Evolutionary conservation across 2,888 invertebrate genomes (phyloP), one percentile per base, ranked within the genome.

Genomic region (Synanthedon andrenaeformis): DNA sequence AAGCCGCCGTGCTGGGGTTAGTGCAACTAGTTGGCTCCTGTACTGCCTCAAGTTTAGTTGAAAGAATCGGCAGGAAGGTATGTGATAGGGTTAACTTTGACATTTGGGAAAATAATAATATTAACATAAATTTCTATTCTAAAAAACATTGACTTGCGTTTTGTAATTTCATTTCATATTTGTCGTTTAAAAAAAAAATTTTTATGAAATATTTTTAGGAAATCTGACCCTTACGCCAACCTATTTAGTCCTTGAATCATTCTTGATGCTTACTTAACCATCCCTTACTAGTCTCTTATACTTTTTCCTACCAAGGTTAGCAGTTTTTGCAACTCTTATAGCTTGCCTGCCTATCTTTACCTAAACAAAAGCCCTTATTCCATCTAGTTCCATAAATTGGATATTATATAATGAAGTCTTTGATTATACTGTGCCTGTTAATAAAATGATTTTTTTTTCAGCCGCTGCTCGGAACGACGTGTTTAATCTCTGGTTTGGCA

Each of bases 31-130:
- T 85, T 0, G 86, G 87, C 0, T 83, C 84, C 0, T 81, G 73
- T 41, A 84, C 85, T 1, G 87, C 87, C 0, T 84, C 83, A 0
- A 72, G 65, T 1, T 59, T 86, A 1, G 86, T 87, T 0, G 87
- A 87, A 57, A 70, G 75, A 61, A 76, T 81, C 55, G 87, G 87
- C 0, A 72, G 87, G 51, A 87, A 86, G 79, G 86, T 86, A 13
- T 52, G 64, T 52, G 23, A 8, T 23, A 23, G 23, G 23, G 23
- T 23, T 23, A 13, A 13, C 4, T 23, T 23, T 23, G 23, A 23
- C 23, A 23, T 23, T 23, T 23, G 23, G 5, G 5, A 23, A 23
- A 23, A 23, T 23, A 23, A 23, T 23, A 4, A 23, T 23, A 5
- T 23, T 23, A 4, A 4, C 4, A 23, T 5, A 41, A 45, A 45